Evolutionary conservation across 2,888 invertebrate genomes (phyloP).

Genomic region (Bugulina stolonifera): DNA sequence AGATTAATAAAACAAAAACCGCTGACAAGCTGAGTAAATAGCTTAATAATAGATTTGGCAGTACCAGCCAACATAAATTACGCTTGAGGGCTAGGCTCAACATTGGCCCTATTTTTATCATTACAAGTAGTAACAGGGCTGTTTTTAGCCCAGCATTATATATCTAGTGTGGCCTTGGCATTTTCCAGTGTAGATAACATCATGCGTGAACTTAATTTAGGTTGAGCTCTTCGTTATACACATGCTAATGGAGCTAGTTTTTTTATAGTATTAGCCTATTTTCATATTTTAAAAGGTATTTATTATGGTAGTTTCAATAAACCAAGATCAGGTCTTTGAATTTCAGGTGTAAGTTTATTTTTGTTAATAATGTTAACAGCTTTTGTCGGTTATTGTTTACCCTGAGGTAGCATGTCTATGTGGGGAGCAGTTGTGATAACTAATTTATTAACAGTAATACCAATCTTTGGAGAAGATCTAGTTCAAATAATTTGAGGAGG

Average conservation of each 20-base stretch:
- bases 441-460: not conserved
- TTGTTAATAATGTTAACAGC: not conserved
- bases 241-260: not conserved
- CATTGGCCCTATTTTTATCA: too few species aligned
- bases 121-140: not conserved
- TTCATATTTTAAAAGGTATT: not conserved
- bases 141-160: not conserved
- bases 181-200: not conserved
- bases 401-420: not conserved
- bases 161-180: not conserved
- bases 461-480: not conserved
- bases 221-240: not conserved
- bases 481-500: not conserved
- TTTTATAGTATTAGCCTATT: not conserved
- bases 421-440: not conserved
- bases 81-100: too few species aligned
- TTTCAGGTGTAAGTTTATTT: not conserved
- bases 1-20: too few species aligned
- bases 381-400: not conserved
- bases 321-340: not conserved
- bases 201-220: not conserved
- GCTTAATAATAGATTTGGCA: too few species aligned
- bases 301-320: not conserved
- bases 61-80: too few species aligned
- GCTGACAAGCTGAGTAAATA: too few species aligned